Evolutionary conservation across 2,797 vertebrate genomes (phyloP).

Genomic region (Lepilemur septentrionalis): DNA sequence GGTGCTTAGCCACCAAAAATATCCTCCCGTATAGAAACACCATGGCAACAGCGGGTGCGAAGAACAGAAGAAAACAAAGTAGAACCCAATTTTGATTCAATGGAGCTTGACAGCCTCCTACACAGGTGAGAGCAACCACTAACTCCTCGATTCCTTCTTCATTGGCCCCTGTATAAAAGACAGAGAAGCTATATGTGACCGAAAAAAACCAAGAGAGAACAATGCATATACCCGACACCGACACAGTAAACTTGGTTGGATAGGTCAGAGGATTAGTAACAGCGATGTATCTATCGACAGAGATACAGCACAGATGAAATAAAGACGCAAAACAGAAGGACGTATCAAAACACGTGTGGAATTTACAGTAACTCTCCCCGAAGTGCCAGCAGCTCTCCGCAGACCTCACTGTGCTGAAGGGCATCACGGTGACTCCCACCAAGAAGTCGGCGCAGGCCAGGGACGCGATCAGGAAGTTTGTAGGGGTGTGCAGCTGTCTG

Average conservation of each 20-base stretch:
- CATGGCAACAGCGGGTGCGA: slow-evolving; percentile 63
- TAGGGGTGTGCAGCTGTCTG: slow-evolving; percentile 88
- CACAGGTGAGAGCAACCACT: slow-evolving; percentile 49
- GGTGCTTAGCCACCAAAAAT: slow-evolving; percentile 80
- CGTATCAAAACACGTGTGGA: slow-evolving; percentile 90
- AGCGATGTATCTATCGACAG: slow-evolving; percentile 65
- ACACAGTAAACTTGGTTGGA: slow-evolving; percentile 55
- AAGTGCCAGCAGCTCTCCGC: slow-evolving; percentile 91
- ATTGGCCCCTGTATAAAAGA: slow-evolving; percentile 52
- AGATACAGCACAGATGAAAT: slow-evolving; percentile 90
- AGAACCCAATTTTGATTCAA: slow-evolving; percentile 63
- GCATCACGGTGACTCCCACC: slow-evolving; percentile 90
- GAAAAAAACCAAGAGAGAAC: slow-evolving; percentile 64
- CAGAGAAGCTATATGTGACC: slow-evolving; percentile 43
- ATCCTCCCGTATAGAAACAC: slow-evolving; percentile 56
- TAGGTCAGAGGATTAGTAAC: slow-evolving; percentile 65
- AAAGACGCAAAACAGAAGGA: slow-evolving; percentile 91
- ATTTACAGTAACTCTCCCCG: slow-evolving; percentile 86
- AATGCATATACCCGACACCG: slow-evolving; percentile 26
- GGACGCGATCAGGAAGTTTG: slow-evolving; percentile 88
- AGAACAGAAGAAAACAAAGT: slow-evolving; percentile 70
- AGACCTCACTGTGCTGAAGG: slow-evolving; percentile 89
- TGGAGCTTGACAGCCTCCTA: slow-evolving; percentile 60
- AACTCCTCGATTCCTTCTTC: slow-evolving; percentile 59
- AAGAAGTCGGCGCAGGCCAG: slow-evolving; percentile 90